These are phyloP conservation scores for Drosophila ercepeae DNA, from an alignment of 1,140 invertebrate genomes.

Conservation along the genomic window DNA sequence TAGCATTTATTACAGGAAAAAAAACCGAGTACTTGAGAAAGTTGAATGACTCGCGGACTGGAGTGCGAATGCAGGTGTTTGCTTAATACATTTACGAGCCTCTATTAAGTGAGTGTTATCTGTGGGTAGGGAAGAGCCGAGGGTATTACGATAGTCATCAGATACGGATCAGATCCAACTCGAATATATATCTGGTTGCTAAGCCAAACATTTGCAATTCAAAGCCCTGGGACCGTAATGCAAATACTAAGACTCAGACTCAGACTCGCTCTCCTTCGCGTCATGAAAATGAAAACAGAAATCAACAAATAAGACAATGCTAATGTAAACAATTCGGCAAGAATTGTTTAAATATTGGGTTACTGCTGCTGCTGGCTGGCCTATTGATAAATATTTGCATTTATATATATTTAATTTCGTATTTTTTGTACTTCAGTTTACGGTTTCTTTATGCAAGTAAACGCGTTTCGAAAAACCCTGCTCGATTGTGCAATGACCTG, in stretches of 20 bases:
- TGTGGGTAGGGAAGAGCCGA: constrained; percentile 8
- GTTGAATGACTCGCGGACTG: constrained; percentile 41
- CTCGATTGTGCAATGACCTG: constrained; percentile 48
- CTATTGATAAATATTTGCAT: constrained; percentile 58
- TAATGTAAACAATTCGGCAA: constrained; percentile 53
- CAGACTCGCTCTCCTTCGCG: constrained; percentile 1
- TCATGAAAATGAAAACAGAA: constrained; percentile 28
- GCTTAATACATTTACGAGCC: constrained; percentile 42
- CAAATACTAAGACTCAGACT: constrained; percentile 32
- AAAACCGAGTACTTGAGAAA: constrained; percentile 24
- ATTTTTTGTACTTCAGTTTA: constrained; percentile 24
- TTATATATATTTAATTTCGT: constrained; percentile 57
- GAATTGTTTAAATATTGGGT: constrained; percentile 61
- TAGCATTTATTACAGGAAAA: constrained; percentile 24
- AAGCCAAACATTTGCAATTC: constrained; percentile 53
- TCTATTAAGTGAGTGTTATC: constrained; percentile 50
- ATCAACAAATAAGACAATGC: constrained; percentile 52
- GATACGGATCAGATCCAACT: constrained; percentile 21
- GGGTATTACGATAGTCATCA: not conserved
- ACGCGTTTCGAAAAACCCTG: constrained; percentile 40
- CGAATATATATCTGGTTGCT: constrained; percentile 10
- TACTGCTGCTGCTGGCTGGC: not conserved
- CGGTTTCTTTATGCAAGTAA: constrained; percentile 39
- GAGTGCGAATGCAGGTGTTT: constrained; percentile 29
- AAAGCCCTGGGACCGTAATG: constrained; percentile 41